Evolutionary conservation across 2,888 invertebrate genomes (phyloP), one percentile per base, ranked within the genome.

Genomic region (Dicyrtomina minuta): DNA sequence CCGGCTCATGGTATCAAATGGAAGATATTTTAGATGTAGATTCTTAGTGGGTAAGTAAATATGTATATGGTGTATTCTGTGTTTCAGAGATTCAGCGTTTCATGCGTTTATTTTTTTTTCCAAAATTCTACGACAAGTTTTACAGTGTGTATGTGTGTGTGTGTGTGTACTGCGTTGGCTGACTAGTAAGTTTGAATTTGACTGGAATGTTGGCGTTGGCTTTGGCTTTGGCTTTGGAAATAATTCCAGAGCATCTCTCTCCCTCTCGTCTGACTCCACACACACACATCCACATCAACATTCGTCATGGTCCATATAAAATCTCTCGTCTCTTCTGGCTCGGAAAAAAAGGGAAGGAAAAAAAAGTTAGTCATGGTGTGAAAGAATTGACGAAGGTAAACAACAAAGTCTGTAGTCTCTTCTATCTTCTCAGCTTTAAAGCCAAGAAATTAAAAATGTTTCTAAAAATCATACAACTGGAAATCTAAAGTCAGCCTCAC

Each of bases 251-350:
- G 43, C 43, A 10, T 8, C 43, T 41, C 10, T 41, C 43, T 41
- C 43, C 13, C 43, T 10, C 13, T 41, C 13, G 8, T 41, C 8
- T 41, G 13, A 41, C 43, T n/a, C n/a, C n/a, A 43, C 43, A 43
- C 43, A 43, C 43, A 43, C 43, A 43, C 43, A 43, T 8, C 10
- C 43, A 43, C 27, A 24, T 41, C 20, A 12, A 33, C 27, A 65
- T 65, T 65, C 55, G 64, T 65, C 64, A 65, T 65, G 64, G 64
- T 65, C 53, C 51, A 51, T 55, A 65, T 65, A 53, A 51, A 65
- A 27, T 33, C 56, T 41, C 44, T 46, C 6, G 26, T 15, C 60
- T 60, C 41, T 41, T 39, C 43, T 39, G 41, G 43, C 20, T 59
- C 44, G 46, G 46, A 46, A 62, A 62, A n/a, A n/a, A n/a, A n/a